Conservation (phyloP, 1,140 invertebrate genomes). For the Proctacanthus coquilletti region DNA sequence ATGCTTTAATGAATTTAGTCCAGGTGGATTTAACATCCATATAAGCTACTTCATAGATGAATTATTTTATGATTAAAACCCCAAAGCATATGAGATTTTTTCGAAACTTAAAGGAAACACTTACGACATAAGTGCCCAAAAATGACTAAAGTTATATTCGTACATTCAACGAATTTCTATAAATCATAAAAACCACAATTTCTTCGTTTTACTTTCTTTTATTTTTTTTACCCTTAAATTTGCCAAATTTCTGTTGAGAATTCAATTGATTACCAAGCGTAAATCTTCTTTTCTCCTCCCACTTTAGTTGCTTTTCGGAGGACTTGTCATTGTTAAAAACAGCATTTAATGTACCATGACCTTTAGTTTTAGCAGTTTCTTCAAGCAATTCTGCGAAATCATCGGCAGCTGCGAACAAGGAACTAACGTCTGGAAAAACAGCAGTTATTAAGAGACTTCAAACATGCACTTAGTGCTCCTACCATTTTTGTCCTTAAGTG, state of each 20-base stretch:
- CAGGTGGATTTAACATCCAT: no score
- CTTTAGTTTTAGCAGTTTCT: constrained; percentile 43
- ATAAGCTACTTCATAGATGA: no score
- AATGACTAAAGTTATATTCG: no score
- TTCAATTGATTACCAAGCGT: not conserved
- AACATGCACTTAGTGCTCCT: constrained; percentile 2
- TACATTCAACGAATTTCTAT: no score
- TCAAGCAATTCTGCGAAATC: constrained; percentile 56
- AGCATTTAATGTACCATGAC: constrained; percentile 43
- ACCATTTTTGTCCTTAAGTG: constrained; percentile 24
- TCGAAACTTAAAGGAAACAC: no score
- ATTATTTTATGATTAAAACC: no score
- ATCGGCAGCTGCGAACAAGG: constrained; percentile 54
- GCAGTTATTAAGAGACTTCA: constrained; percentile 1
- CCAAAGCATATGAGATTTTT: no score
- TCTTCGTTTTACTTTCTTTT: no score
- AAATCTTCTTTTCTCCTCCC: constrained; percentile 40
- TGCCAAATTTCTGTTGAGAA: not conserved
- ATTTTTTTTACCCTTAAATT: no score
- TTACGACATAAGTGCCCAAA: no score
- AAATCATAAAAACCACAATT: no score
- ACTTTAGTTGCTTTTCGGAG: constrained; percentile 45
- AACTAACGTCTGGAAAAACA: constrained; percentile 28
- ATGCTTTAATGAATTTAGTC: no score
- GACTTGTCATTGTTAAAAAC: constrained; percentile 49